phyloP scores from a whole-genome alignment of 1,140 invertebrate genomes.

The Drosophila nigrodunni region DNA sequence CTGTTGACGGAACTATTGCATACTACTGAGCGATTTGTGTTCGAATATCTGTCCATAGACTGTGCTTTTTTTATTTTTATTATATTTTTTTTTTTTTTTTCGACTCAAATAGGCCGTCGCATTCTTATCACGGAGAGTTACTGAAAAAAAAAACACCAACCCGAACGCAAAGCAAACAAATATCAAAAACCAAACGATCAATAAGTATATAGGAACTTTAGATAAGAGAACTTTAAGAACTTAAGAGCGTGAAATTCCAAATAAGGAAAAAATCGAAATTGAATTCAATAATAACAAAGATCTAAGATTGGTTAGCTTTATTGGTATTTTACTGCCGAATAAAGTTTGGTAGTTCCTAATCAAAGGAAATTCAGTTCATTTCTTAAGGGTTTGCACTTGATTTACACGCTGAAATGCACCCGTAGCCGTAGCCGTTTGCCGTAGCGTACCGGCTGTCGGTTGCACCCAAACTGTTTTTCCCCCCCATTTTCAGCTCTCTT shows the following conservation, averaged over 20 bases:
- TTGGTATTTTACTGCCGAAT: too few relatives aligned
- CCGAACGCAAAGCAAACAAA: constrained; percentile 6
- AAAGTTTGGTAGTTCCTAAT: too few relatives aligned
- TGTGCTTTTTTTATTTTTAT: constrained; percentile 7
- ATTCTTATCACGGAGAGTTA: constrained; percentile 55
- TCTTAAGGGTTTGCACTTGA: not conserved
- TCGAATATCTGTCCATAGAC: constrained; percentile 37
- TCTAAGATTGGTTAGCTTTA: not conserved
- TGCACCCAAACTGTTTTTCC: not conserved
- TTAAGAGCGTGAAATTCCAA: constrained; percentile 10
- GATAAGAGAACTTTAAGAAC: not conserved
- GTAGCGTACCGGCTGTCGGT: not conserved
- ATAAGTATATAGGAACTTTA: not conserved
- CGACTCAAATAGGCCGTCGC: constrained; percentile 59
- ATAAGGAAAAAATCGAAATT: not conserved
- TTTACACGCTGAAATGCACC: not conserved
- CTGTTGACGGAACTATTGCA: constrained; percentile 64
- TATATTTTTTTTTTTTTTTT: constrained; percentile 13
- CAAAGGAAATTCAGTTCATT: too few relatives aligned
- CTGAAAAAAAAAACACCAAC: not conserved
- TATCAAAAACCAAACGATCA: constrained; percentile 41
- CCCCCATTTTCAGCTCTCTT: not conserved
- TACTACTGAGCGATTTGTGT: constrained; percentile 65
- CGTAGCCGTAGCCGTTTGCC: not conserved
- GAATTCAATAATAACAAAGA: constrained; percentile 3